Conservation (phyloP, 2,888 invertebrate species). For the Calameuta pallipes region DNA sequence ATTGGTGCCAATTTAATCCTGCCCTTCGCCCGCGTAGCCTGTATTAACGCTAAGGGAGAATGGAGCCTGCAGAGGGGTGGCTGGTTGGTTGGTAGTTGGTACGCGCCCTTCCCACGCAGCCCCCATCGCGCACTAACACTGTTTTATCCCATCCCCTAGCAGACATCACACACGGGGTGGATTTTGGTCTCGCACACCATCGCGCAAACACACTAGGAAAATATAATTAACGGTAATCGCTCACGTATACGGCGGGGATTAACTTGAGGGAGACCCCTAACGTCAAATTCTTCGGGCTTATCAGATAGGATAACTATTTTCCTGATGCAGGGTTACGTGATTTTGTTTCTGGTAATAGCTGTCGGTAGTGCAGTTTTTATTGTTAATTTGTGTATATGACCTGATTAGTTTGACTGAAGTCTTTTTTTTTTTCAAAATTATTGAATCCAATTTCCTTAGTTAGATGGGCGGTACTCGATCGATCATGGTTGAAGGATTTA, state of each 20-base stretch:
- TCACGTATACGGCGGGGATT: slow-evolving; percentile 63
- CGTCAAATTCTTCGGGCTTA: slow-evolving; percentile 56
- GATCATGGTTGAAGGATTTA: not conserved
- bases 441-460: not conserved
- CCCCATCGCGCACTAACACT: not conserved
- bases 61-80: slow-evolving; percentile 28
- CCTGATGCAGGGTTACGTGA: slow-evolving; percentile 36
- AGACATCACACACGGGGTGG: slow-evolving; percentile 5
- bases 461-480: not conserved
- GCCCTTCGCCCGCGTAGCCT: slow-evolving; percentile 67
- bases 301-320: slow-evolving; percentile 46
- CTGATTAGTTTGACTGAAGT: not conserved
- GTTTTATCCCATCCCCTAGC: not conserved
- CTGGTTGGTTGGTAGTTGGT: slow-evolving; percentile 23
- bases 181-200: slow-evolving; percentile 26
- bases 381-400: not conserved
- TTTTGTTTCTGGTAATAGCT: not conserved
- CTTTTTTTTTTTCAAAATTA: not conserved
- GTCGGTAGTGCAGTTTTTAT: not conserved
- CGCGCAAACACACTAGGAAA: slow-evolving; percentile 51
- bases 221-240: slow-evolving; percentile 66
- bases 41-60: slow-evolving; percentile 60
- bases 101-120: slow-evolving; percentile 42
- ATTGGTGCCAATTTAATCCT: slow-evolving; percentile 76
- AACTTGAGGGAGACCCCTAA: slow-evolving; percentile 19